Conservation (phyloP, 2,888 invertebrate species). For the Netelia melanura region DNA sequence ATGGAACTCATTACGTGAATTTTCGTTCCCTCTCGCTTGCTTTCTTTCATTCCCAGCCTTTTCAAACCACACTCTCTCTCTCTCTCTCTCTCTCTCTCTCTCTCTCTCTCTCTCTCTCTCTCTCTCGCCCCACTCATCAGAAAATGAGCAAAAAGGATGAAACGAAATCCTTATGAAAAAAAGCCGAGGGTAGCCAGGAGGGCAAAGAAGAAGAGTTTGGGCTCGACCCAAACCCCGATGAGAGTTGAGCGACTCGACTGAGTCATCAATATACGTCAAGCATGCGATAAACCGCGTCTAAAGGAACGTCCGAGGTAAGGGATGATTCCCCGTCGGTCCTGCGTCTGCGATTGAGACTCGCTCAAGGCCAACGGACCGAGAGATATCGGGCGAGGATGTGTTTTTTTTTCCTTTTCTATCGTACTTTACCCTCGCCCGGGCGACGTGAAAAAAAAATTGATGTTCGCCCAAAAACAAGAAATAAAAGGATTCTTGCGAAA, state of each 20-base stretch:
- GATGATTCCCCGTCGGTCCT: constrained; percentile 49
- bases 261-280: constrained; percentile 76
- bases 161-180: constrained; percentile 49
- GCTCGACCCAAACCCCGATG: constrained; percentile 36
- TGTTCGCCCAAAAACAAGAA: background rate
- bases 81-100: constrained; percentile 15
- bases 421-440: background rate
- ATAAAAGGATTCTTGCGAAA: background rate
- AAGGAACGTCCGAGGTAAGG: constrained; percentile 51
- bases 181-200: constrained; percentile 4
- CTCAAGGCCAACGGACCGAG: constrained; percentile 27
- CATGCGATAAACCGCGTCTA: constrained; percentile 68
- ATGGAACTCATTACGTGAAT: constrained; percentile 59
- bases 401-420: constrained; percentile 11
- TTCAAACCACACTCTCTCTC: constrained; percentile 14
- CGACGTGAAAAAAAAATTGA: constrained; percentile 11
- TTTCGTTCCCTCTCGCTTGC: constrained; percentile 19
- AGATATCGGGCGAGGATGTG: constrained; percentile 26
- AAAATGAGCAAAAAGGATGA: constrained; percentile 56
- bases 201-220: constrained; percentile 8
- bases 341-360: constrained; percentile 25
- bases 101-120: constrained; percentile 2
- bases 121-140: constrained; percentile 22
- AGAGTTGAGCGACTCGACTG: constrained; percentile 46
- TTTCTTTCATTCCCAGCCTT: constrained; percentile 26